Conservation (phyloP, 2,888 invertebrate genomes). For the Nomada flava region DNA sequence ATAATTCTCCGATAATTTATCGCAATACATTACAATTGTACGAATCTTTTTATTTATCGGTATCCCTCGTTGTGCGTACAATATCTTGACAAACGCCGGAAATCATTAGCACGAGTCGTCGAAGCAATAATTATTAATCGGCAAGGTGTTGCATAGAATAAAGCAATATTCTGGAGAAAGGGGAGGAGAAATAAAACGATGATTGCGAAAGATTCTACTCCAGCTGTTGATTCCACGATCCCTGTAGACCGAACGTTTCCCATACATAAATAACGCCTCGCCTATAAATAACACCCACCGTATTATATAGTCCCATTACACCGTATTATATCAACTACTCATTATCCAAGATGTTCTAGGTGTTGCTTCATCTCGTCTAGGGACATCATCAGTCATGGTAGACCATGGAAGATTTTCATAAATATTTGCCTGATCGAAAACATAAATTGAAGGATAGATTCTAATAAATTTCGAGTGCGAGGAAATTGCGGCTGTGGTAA, state of each 20-base stretch:
- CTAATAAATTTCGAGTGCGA: not conserved
- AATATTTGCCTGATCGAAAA: too few relatives aligned
- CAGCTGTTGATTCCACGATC: conserved; percentile 53
- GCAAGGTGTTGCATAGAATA: not conserved
- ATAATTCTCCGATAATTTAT: too few relatives aligned
- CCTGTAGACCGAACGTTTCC: conserved; percentile 52
- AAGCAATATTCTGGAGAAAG: not conserved
- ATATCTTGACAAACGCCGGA: too few relatives aligned
- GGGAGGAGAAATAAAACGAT: conserved; percentile 6
- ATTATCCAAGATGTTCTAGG: conserved; percentile 47
- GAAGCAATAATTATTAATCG: too few relatives aligned
- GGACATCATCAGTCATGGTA: conserved; percentile 4
- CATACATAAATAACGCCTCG: conserved; percentile 69
- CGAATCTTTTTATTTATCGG: too few relatives aligned
- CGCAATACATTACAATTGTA: too few relatives aligned
- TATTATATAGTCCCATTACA: conserved; percentile 61
- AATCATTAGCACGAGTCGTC: too few relatives aligned
- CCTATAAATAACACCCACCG: conserved; percentile 37
- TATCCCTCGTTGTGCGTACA: too few relatives aligned
- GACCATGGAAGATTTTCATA: too few relatives aligned
- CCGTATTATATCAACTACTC: conserved; percentile 56
- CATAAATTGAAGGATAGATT: not conserved
- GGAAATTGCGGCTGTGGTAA: not conserved
- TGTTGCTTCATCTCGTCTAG: conserved; percentile 33
- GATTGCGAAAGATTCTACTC: conserved; percentile 45